Percentiles rank a stretch among this genome's conserved stretches.
phyloP scores from a whole-genome alignment of 2,797 vertebrate species.

The Harpagifer antarcticus region DNA sequence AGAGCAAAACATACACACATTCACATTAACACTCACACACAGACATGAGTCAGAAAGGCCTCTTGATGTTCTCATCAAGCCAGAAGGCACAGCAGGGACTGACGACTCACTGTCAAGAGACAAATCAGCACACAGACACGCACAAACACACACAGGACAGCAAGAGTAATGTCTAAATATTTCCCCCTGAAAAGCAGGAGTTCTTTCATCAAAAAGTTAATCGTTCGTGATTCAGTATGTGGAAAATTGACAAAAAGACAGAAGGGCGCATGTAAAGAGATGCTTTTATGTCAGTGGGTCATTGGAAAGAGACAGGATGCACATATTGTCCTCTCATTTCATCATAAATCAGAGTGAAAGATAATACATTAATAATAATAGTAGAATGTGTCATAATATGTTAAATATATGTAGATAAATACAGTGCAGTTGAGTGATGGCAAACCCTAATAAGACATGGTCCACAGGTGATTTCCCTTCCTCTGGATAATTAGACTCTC shows the following conservation, averaged over 20 bases:
- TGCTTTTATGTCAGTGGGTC: background rate
- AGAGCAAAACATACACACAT: slow-evolving; percentile 45
- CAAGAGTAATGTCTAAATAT: slow-evolving; percentile 44
- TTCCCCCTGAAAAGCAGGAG: slow-evolving; percentile 15
- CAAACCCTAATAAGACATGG: slow-evolving; percentile 1
- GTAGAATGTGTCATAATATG: background rate
- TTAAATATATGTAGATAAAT: background rate
- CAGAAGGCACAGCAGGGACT: slow-evolving; percentile 71
- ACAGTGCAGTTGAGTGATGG: background rate
- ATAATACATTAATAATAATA: slow-evolving; percentile 28
- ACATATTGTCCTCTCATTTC: slow-evolving; percentile 15
- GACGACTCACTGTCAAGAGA: slow-evolving; percentile 65
- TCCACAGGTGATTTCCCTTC: slow-evolving; percentile 9
- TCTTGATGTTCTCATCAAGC: slow-evolving; percentile 72
- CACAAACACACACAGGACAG: slow-evolving; percentile 13
- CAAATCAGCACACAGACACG: slow-evolving; percentile 43
- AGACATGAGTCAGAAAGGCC: slow-evolving; percentile 64
- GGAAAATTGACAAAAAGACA: background rate
- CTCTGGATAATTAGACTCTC: slow-evolving; percentile 4
- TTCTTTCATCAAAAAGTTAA: slow-evolving; percentile 52
- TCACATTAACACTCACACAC: slow-evolving; percentile 27
- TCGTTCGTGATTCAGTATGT: slow-evolving; percentile 17
- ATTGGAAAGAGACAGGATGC: slow-evolving; percentile 14
- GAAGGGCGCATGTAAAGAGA: slow-evolving; percentile 8
- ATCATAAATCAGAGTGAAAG: slow-evolving; percentile 23